phyloP scores from a whole-genome alignment of 2,797 vertebrate genomes.

The Sebastes taczanowskii region DNA sequence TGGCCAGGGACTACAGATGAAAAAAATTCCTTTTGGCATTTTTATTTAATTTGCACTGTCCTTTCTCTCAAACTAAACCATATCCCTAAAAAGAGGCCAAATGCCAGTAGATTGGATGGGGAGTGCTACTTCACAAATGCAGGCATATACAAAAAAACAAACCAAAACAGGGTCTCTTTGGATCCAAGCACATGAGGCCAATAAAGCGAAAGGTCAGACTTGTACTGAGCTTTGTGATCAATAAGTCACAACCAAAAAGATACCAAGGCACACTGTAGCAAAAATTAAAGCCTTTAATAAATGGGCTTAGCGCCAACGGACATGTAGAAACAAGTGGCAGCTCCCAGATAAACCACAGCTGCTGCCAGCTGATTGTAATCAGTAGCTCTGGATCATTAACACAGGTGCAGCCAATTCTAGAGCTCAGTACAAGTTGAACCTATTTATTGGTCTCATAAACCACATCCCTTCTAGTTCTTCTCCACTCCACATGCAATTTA shows the following conservation, averaged over 20 bases:
- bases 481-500: not conserved
- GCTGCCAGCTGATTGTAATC: not conserved
- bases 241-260: not conserved
- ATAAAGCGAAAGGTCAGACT: too few relatives aligned
- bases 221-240: too few relatives aligned
- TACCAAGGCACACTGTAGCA: rapidly evolving
- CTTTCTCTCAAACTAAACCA: not conserved
- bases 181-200: not conserved
- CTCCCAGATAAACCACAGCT: not conserved
- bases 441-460: not conserved
- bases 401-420: not conserved
- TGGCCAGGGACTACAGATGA: not conserved
- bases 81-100: not conserved
- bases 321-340: not conserved
- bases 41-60: too few relatives aligned
- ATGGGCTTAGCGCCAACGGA: rapidly evolving
- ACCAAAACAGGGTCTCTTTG: not conserved
- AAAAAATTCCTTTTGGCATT: not conserved
- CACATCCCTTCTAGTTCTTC: not conserved
- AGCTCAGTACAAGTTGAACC: not conserved
- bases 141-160: not conserved
- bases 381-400: not conserved
- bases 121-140: too few relatives aligned
- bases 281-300: not conserved
- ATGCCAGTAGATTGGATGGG: not conserved